Evolutionary conservation across 2,888 invertebrate species (phyloP).

Genomic region (Cataglyphis rosenhaueri): DNA sequence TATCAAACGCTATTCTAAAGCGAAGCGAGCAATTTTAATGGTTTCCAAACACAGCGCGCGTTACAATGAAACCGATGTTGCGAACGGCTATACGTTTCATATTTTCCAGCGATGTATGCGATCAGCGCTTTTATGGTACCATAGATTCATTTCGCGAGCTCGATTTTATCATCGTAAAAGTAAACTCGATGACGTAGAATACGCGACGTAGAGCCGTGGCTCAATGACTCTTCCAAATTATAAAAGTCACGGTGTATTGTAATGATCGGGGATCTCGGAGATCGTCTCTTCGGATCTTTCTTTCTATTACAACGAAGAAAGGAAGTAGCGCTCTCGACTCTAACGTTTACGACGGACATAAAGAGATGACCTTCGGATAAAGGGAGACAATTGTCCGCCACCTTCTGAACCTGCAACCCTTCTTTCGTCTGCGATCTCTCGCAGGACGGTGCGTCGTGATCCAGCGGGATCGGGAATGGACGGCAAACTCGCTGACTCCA

Average conservation of each 20-base stretch:
- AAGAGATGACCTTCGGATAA: conserved; percentile 64
- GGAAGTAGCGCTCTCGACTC: conserved; percentile 49
- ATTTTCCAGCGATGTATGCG: conserved; percentile 1
- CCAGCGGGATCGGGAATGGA: conserved; percentile 30
- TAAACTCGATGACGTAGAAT: conserved; percentile 25
- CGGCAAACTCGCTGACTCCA: conserved; percentile 65
- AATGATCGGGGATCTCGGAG: conserved; percentile 24
- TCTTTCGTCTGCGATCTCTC: conserved; percentile 55
- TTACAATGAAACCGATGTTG: conserved; percentile 23
- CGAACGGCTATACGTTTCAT: conserved; percentile 17
- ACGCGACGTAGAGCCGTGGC: neutral
- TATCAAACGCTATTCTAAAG: conserved; percentile 1
- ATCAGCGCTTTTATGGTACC: conserved; percentile 16
- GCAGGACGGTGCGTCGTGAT: conserved; percentile 46
- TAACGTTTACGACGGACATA: conserved; percentile 71
- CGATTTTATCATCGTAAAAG: conserved; percentile 46
- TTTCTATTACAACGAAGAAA: conserved; percentile 47
- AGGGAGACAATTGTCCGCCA: conserved; percentile 47
- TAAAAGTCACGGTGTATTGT: conserved; percentile 44
- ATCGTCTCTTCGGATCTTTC: conserved; percentile 26
- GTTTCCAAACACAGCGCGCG: conserved; percentile 14
- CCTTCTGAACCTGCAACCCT: conserved; percentile 56
- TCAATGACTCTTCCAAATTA: conserved; percentile 32
- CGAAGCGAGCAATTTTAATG: conserved; percentile 20
- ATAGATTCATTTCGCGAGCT: conserved; percentile 25